phyloP scores from a whole-genome alignment of 2,797 vertebrate genomes.

The Myotis findleyi region DNA sequence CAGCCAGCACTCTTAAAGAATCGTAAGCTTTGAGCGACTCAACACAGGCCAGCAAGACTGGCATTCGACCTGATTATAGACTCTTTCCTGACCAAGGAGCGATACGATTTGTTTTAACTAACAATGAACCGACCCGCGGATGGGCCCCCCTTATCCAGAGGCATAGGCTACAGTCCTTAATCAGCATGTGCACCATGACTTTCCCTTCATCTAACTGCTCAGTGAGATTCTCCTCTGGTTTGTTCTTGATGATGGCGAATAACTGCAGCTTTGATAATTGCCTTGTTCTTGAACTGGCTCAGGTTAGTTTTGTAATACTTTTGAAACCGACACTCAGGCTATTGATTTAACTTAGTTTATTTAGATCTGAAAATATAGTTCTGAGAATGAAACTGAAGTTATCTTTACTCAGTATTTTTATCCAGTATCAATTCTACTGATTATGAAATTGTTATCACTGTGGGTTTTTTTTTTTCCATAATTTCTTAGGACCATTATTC shows the following conservation, averaged over 20 bases:
- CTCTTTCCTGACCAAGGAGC: neutral
- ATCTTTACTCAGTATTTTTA: neutral
- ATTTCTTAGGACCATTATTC: neutral
- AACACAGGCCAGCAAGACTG: neutral
- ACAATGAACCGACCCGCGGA: rapidly evolving
- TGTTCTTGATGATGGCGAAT: neutral
- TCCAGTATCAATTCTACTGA: neutral
- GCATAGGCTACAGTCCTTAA: neutral
- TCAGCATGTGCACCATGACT: neutral
- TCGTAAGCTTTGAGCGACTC: neutral
- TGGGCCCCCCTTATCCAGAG: neutral
- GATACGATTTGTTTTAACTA: neutral
- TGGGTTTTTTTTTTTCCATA: neutral
- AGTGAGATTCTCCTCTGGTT: neutral
- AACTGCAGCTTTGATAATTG: neutral
- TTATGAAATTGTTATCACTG: neutral
- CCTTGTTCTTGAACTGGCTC: neutral
- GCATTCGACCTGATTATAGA: neutral
- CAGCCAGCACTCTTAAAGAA: neutral
- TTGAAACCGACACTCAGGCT: neutral
- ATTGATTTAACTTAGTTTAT: neutral
- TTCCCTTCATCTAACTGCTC: neutral
- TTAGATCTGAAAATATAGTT: slow-evolving; percentile 22
- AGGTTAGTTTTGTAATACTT: neutral
- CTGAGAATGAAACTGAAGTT: neutral